Base-by-base conservation (phyloP, 2,888 invertebrate genomes). In the Scelioninae gen. 1 region DNA sequence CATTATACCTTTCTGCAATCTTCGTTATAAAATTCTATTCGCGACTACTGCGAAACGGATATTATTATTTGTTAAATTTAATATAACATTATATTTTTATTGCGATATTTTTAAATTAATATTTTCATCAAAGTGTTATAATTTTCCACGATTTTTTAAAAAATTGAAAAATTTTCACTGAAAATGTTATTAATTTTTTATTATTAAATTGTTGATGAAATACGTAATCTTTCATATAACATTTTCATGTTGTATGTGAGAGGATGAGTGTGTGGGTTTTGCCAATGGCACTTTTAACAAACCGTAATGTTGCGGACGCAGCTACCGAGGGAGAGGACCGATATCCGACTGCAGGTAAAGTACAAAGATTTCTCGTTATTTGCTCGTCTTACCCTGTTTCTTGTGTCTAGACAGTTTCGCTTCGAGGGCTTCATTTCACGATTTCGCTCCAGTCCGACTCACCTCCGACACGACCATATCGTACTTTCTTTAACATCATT, bases 281-380 rank as follows among this genome's bases (percentile, higher is more conserved):
- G 72, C 65, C 74, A 60, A 55, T 74, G 65, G 63, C 71, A 69
- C 58, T 83, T 84, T 80, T 84, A 84, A 84, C 72, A 72, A 77
- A 47, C 76, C 68, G 80, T 79, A 79, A 71, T 81, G 68, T 84
- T 85, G 69, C 76, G 91, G 91, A 92, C 91, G 92, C 92, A 92
- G 92, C 92, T 82, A 89, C 89, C 84, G 92, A 92, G 74, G 91
- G 92, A 87, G 92, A 92, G 85, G 92, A 92, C 83, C 91, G 91
- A 86, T 91, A 88, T 86, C 92, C 92, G 43, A 90, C 88, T 69
- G 88, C 92, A 92, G 92, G 92, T 92, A 92, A 90, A 86, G 82
- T 80, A 78, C 75, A 78, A 83, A 79, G 75, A 83, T 79, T 79
- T 79, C 75, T 74, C 83, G 79, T 83, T 83, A 79, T 83, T 79